A percentile compares a stretch with the other conserved stretches of the same genome.
phyloP scores from a whole-genome alignment of 2,113 vertebrate genomes.

The Oryzias celebensis region DNA sequence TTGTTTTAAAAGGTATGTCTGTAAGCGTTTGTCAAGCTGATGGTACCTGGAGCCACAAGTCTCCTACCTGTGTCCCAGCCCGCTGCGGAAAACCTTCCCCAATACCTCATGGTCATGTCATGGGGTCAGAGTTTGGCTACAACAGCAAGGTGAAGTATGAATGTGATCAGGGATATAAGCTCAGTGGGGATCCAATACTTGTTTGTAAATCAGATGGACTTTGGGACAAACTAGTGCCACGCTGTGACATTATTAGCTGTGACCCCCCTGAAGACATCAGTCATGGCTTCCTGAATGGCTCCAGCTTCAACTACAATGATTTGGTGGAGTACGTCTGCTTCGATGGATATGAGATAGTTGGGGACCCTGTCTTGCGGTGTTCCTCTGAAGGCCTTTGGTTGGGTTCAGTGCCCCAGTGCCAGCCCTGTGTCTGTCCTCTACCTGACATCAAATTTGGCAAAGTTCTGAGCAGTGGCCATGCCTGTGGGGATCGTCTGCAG shows the following conservation, averaged over 20 bases:
- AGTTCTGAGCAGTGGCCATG: slow-evolving; percentile 75
- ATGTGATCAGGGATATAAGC: slow-evolving; percentile 84
- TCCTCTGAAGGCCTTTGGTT: slow-evolving; percentile 86
- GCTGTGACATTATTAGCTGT: slow-evolving; percentile 82
- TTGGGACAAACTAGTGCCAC: slow-evolving; percentile 84
- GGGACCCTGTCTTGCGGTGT: slow-evolving; percentile 83
- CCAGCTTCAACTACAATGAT: slow-evolving; percentile 83
- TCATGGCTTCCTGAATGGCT: slow-evolving; percentile 88
- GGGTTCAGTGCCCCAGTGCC: slow-evolving; percentile 84
- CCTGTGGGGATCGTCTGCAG: slow-evolving; percentile 79
- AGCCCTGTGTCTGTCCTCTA: slow-evolving; percentile 80
- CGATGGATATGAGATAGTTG: slow-evolving; percentile 84
- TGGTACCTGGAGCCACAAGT: slow-evolving; percentile 86
- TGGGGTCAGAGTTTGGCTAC: slow-evolving; percentile 81
- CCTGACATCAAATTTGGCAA: slow-evolving; percentile 82
- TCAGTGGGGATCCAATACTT: slow-evolving; percentile 73
- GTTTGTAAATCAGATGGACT: slow-evolving; percentile 84
- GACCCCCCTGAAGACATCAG: slow-evolving; percentile 89
- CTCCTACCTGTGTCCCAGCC: slow-evolving; percentile 78
- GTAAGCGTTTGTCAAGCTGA: slow-evolving; percentile 84
- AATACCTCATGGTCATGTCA: slow-evolving; percentile 75
- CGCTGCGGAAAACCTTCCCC: slow-evolving; percentile 74
- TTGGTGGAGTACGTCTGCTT: slow-evolving; percentile 88
- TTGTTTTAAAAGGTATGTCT: slow-evolving; percentile 79
- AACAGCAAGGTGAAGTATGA: slow-evolving; percentile 80